Percentiles rank a stretch among this genome's conserved stretches.
phyloP scores from a whole-genome alignment of 2,797 vertebrate genomes.

The Sarcophilus harrisii region DNA sequence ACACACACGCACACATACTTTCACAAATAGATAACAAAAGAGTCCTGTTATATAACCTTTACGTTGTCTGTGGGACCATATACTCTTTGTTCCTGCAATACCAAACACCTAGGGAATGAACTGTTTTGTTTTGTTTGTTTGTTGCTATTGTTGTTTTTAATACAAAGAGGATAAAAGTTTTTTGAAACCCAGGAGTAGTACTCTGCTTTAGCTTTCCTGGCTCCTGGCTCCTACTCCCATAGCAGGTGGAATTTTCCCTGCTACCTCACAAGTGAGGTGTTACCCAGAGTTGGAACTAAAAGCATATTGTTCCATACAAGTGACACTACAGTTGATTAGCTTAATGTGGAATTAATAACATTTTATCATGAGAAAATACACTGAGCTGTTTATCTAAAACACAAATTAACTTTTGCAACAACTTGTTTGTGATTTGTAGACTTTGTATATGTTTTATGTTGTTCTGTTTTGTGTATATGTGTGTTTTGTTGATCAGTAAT shows the following conservation, averaged over 20 bases:
- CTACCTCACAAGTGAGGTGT: neutral
- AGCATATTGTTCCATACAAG: neutral
- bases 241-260: too few relatives aligned
- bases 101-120: neutral
- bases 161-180: constrained; percentile 14
- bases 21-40: neutral
- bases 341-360: neutral
- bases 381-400: neutral
- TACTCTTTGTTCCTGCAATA: neutral
- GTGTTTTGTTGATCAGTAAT: neutral
- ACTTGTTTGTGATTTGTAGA: neutral
- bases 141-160: too few relatives aligned
- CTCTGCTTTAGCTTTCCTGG: neutral
- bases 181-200: neutral
- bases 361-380: neutral
- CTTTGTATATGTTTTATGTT: neutral
- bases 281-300: neutral
- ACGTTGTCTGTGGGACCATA: neutral
- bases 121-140: constrained; percentile 6
- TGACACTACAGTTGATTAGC: neutral
- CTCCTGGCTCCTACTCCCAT: neutral
- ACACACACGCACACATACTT: too few relatives aligned
- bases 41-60: neutral
- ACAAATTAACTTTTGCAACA: neutral
- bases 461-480: neutral